Evolutionary conservation across 2,888 invertebrate genomes (phyloP).

Genomic region (Steinernema scapterisci): DNA sequence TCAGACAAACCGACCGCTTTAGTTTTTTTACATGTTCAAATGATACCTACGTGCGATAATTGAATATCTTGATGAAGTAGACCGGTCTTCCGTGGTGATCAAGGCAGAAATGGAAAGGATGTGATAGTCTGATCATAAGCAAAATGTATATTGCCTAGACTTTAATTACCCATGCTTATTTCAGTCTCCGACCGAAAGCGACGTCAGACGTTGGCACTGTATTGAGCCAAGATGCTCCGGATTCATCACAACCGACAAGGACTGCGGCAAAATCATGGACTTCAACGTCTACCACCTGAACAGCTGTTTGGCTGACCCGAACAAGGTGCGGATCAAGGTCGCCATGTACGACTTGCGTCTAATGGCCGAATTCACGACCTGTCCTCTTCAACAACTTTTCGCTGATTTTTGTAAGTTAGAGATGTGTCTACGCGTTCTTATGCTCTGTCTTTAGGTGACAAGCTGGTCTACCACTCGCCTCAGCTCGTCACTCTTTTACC

Average conservation of each 20-base stretch:
- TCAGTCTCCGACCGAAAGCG: not conserved
- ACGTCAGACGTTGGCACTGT: constrained; percentile 41
- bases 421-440: too few relatives aligned
- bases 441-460: not conserved
- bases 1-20: too few relatives aligned
- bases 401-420: constrained; percentile 12
- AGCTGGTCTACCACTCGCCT: not conserved
- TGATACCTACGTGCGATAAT: too few relatives aligned
- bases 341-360: constrained; percentile 49
- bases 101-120: too few relatives aligned
- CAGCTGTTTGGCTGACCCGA: constrained; percentile 41
- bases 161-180: too few relatives aligned
- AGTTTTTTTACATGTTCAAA: too few relatives aligned
- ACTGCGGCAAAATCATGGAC: constrained; percentile 37
- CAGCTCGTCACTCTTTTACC: not conserved
- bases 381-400: constrained; percentile 37
- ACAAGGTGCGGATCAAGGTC: constrained; percentile 39
- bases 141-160: too few relatives aligned
- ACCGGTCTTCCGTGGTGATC: too few relatives aligned
- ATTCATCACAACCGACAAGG: constrained; percentile 42
- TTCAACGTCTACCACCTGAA: constrained; percentile 35
- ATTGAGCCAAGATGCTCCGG: constrained; percentile 43
- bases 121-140: too few relatives aligned
- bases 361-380: constrained; percentile 53
- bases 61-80: too few relatives aligned